phyloP scores from a whole-genome alignment of 2,797 vertebrate species.

The Rhynchotus rufescens region DNA sequence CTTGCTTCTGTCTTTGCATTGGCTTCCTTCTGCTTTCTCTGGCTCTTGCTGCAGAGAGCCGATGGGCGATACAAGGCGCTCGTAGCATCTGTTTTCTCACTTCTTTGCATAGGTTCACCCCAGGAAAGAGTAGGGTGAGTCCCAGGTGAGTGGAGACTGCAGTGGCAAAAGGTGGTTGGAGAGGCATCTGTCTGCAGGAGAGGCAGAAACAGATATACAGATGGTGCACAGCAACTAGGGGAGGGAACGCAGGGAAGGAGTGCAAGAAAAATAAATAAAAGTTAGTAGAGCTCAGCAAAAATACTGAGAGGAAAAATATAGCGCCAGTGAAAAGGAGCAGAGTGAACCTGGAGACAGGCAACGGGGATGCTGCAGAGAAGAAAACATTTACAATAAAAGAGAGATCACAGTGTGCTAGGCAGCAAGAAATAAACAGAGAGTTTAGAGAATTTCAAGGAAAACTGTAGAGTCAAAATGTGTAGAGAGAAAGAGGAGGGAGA shows the following conservation, averaged over 20 bases:
- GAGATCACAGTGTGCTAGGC: constrained; percentile 58
- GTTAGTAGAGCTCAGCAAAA: constrained; percentile 76
- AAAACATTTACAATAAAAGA: constrained; percentile 68
- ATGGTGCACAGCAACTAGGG: constrained; percentile 47
- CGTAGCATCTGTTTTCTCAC: not conserved
- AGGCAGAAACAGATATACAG: constrained; percentile 59
- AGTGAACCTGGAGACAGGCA: constrained; percentile 55
- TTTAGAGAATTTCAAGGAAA: constrained; percentile 69
- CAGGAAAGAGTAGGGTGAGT: not conserved
- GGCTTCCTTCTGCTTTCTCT: not conserved
- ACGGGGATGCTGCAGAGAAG: constrained; percentile 40
- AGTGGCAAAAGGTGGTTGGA: not conserved
- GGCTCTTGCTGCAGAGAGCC: no score
- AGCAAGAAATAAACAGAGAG: constrained; percentile 68
- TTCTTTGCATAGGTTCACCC: not conserved
- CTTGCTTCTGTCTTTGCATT: not conserved
- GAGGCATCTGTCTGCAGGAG: constrained; percentile 1
- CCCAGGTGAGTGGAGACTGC: not conserved
- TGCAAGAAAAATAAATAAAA: constrained; percentile 74
- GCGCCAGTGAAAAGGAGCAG: constrained; percentile 46
- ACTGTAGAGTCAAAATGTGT: constrained; percentile 58
- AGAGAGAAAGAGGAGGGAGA: constrained; percentile 20
- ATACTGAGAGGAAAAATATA: constrained; percentile 65
- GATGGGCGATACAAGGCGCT: not conserved
- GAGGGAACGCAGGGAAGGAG: constrained; percentile 66